Conservation (phyloP, 2,888 invertebrate genomes). For the Ectemnius continuus region DNA sequence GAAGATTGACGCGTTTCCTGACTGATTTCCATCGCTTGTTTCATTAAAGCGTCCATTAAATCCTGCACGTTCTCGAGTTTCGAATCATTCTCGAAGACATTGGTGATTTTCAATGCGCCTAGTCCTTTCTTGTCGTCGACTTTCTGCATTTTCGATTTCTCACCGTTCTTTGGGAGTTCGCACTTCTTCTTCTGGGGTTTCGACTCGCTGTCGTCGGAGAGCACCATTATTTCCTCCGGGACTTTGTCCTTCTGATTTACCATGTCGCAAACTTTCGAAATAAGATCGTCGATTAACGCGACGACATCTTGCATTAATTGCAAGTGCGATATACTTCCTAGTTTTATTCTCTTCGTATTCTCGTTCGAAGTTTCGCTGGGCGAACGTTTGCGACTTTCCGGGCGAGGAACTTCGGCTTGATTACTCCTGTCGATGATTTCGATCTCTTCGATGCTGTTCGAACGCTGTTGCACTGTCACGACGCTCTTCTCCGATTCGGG, state of each 20-base stretch:
- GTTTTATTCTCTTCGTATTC: conserved; percentile 67
- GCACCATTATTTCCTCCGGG: conserved; percentile 65
- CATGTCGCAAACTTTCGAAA: conserved; percentile 73
- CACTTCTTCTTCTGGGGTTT: conserved; percentile 48
- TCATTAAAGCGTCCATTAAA: conserved; percentile 79
- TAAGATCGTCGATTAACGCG: conserved; percentile 72
- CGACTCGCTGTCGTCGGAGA: conserved; percentile 69
- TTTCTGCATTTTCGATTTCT: conserved; percentile 21
- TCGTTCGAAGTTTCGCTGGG: conserved; percentile 55
- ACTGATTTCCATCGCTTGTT: conserved; percentile 76
- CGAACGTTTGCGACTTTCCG: conserved; percentile 64
- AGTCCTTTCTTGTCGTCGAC: conserved; percentile 31
- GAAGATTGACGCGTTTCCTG: conserved; percentile 62
- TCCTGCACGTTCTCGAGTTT: conserved; percentile 74
- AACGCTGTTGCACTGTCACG: conserved; percentile 56
- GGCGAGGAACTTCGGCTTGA: conserved; percentile 18
- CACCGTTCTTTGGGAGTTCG: conserved; percentile 19
- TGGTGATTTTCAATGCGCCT: conserved; percentile 13
- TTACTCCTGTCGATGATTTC: conserved; percentile 58
- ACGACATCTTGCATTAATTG: conserved; percentile 76
- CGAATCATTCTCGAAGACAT: conserved; percentile 29
- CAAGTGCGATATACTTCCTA: conserved; percentile 69
- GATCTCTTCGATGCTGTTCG: conserved; percentile 68
- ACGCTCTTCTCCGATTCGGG: conserved; percentile 63
- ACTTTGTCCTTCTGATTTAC: conserved; percentile 55